Evolutionary conservation across 2,888 invertebrate genomes (phyloP).

Genomic region (Dynastes grantii): DNA sequence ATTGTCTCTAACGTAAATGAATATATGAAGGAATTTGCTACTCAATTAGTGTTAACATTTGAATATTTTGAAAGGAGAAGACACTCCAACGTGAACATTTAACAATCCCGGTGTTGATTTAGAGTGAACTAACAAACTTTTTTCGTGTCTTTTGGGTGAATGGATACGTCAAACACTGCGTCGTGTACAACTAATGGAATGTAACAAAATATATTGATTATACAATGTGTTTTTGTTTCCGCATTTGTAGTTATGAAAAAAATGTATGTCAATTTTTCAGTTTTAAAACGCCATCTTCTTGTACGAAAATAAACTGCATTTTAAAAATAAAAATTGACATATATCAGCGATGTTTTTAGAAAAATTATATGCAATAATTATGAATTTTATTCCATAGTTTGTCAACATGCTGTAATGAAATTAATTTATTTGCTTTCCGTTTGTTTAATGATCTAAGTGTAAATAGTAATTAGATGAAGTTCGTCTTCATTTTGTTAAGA

Average conservation of each 20-base stretch:
- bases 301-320: too few relatives aligned
- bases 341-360: too few relatives aligned
- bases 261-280: too few relatives aligned
- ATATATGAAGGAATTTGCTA: background rate
- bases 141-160: constrained; percentile 20
- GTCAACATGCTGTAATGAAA: too few relatives aligned
- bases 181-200: constrained; percentile 60
- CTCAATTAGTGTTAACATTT: background rate
- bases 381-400: too few relatives aligned
- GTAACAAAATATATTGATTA: constrained; percentile 54
- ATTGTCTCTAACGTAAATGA: background rate
- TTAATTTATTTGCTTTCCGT: too few relatives aligned
- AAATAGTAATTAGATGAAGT: too few relatives aligned
- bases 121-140: constrained; percentile 23
- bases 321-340: too few relatives aligned
- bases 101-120: background rate
- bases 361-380: too few relatives aligned
- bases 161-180: constrained; percentile 38
- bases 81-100: background rate
- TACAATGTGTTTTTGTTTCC: constrained; percentile 46
- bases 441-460: too few relatives aligned
- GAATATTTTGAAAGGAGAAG: background rate
- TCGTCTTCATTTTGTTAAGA: too few relatives aligned
- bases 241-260: constrained; percentile 13
- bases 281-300: too few relatives aligned